These are phyloP conservation scores for Pangasius mekongensis DNA, from an alignment of 2,797 vertebrate genomes.

Conservation along the genomic window DNA sequence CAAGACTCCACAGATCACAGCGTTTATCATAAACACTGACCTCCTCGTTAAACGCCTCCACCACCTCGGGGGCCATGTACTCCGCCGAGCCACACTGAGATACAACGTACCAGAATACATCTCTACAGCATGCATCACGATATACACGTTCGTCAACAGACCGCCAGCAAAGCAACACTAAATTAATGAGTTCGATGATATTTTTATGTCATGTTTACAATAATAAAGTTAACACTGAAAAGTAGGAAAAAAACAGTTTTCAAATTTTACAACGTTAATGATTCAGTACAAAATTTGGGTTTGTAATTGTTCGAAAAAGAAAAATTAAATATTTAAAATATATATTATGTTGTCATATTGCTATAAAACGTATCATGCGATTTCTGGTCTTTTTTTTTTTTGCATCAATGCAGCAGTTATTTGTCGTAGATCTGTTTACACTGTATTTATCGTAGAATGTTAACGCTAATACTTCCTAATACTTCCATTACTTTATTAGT, in stretches of 20 bases:
- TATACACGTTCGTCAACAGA: background rate
- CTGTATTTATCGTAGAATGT: too few species aligned
- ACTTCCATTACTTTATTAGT: too few species aligned
- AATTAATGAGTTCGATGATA: too few species aligned
- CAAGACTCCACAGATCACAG: slow-evolving; percentile 97
- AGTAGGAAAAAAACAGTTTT: too few species aligned
- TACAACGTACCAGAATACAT: background rate
- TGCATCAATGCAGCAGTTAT: background rate
- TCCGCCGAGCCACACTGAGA: slow-evolving; percentile 93
- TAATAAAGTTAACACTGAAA: background rate
- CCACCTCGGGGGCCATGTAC: slow-evolving; percentile 98
- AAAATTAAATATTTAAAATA: background rate
- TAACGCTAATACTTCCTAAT: too few species aligned
- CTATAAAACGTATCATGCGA: background rate
- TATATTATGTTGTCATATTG: background rate
- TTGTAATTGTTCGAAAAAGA: too few species aligned
- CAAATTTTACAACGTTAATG: too few species aligned
- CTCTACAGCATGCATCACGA: too few species aligned
- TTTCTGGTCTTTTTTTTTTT: background rate
- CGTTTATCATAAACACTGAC: slow-evolving; percentile 97
- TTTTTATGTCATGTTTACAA: background rate
- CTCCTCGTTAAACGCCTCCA: slow-evolving; percentile 96
- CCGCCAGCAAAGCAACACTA: background rate
- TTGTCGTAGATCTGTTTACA: too few species aligned
- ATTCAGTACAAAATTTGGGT: too few species aligned